Base-by-base conservation (phyloP, 2,113 vertebrate species). In the Saimiri boliviensis region DNA sequence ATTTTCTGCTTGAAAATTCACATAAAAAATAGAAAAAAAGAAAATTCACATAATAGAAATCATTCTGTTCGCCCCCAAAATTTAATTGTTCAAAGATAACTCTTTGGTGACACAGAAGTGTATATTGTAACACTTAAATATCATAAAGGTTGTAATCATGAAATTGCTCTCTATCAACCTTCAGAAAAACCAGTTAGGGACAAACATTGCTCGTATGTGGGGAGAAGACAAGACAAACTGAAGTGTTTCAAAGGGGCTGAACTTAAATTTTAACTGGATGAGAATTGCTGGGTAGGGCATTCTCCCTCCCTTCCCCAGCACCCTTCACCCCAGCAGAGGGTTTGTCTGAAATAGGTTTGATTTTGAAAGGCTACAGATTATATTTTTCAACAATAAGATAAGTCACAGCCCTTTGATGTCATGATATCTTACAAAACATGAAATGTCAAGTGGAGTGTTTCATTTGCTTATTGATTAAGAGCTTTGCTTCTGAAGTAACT, bases 1-100 rank as follows among this genome's bases (percentile, higher is more conserved):
- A 70, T 93, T 91, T 20, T 96, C 13, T 95, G 12, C 70, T 93
- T 63, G 37, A 58, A 96, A 94, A 82, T 56, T 49, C 81, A 66
- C 2, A 73, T 13, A 71, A 54, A 52, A 52, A 52, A 16, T 4
- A 14, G 47, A 13, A 49, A 49, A 49, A 49, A 49, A 14, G 42
- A 66, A 96, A 94, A 82, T 54, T 49, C 81, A 66, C 2, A 74
- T 14, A 71, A 9, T 32, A 66, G 60, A 80, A 86, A 74, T 40
- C n/a, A 60, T 86, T 37, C 16, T 88, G 81, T 27, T 12, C 10
- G 6, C 12, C 20, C 42, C 10, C 21, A 45, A 80, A 71, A 63
- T 63, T 76, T 74, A 56, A 42, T 40, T 32, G 13, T 32, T 56
- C 37, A 58, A 86, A 86, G 11, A 63, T 70, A 47, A 20, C 49